phyloP scores from a whole-genome alignment of 2,888 invertebrate species.

The Limnephilus rhombicus region DNA sequence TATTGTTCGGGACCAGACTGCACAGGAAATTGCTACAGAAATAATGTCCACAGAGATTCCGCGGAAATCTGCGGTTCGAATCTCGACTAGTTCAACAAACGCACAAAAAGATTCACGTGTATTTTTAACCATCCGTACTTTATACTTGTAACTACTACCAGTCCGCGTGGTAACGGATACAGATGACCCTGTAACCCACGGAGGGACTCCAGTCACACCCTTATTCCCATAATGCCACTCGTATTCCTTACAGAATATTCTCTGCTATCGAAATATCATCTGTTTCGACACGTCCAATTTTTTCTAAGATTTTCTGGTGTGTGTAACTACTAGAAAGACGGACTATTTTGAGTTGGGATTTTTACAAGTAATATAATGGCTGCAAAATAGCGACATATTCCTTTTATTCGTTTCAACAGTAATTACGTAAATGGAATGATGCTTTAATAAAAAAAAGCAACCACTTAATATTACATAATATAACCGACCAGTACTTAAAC shows the following conservation, averaged over 20 bases:
- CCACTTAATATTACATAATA: no score
- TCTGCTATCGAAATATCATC: neutral
- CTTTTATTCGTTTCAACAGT: neutral
- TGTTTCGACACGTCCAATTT: neutral
- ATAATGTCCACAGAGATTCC: neutral
- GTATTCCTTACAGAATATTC: neutral
- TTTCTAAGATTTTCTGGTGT: neutral
- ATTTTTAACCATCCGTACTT: neutral
- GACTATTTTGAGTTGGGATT: neutral
- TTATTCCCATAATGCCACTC: neutral
- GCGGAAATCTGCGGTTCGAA: neutral
- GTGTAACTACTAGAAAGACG: neutral
- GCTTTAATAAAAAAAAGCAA: no score
- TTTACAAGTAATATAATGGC: neutral
- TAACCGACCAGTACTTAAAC: no score
- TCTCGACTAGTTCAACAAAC: neutral
- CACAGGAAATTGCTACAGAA: neutral
- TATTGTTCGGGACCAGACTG: neutral
- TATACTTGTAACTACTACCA: neutral
- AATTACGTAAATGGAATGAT: neutral
- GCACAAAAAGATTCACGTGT: neutral
- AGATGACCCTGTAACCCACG: neutral
- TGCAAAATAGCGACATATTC: neutral
- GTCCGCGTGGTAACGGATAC: neutral
- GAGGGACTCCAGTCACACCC: neutral